A percentile compares a stretch with the other conserved stretches of the same genome.
phyloP scores from a whole-genome alignment of 2,888 invertebrate genomes.

The Acronicta alni region DNA sequence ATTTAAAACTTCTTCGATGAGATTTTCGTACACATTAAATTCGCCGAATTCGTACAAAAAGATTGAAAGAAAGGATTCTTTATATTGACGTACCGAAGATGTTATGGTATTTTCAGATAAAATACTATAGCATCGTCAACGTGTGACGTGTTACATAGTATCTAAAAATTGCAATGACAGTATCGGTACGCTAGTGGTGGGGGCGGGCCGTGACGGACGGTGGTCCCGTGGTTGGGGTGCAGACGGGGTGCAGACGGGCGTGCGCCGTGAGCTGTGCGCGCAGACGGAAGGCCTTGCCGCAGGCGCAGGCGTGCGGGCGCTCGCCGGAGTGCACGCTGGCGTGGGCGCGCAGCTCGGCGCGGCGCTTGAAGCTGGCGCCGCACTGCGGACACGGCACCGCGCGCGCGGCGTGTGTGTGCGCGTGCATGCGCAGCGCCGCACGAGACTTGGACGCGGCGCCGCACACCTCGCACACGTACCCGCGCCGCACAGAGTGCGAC shows the following conservation, averaged over 20 bases:
- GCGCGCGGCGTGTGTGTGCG: slow-evolving; percentile 76
- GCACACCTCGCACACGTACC: slow-evolving; percentile 88
- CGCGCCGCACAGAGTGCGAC: slow-evolving; percentile 81
- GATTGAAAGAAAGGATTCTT: too few species aligned
- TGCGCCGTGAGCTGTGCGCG: slow-evolving; percentile 71
- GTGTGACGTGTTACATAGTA: too few species aligned
- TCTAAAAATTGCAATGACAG: too few species aligned
- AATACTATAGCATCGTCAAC: too few species aligned
- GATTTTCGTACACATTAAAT: too few species aligned
- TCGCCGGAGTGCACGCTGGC: slow-evolving; percentile 88
- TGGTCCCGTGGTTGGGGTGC: background rate
- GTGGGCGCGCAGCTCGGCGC: slow-evolving; percentile 87
- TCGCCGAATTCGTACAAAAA: too few species aligned
- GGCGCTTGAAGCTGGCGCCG: slow-evolving; percentile 87
- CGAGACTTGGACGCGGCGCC: slow-evolving; percentile 86
- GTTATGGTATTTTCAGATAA: too few species aligned
- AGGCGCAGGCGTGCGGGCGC: slow-evolving; percentile 86
- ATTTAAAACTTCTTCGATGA: too few species aligned
- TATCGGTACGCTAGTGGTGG: too few species aligned
- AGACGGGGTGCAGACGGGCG: slow-evolving; percentile 23
- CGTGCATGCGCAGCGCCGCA: slow-evolving; percentile 87
- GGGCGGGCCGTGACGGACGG: background rate
- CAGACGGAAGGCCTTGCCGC: slow-evolving; percentile 85
- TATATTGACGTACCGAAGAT: too few species aligned
- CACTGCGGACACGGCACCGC: too few species aligned